A percentile compares a stretch with the other conserved stretches of the same genome.
These are phyloP conservation scores for Pygmarrhopalites habei DNA, from an alignment of 1,140 invertebrate species.

Conservation along the genomic window DNA sequence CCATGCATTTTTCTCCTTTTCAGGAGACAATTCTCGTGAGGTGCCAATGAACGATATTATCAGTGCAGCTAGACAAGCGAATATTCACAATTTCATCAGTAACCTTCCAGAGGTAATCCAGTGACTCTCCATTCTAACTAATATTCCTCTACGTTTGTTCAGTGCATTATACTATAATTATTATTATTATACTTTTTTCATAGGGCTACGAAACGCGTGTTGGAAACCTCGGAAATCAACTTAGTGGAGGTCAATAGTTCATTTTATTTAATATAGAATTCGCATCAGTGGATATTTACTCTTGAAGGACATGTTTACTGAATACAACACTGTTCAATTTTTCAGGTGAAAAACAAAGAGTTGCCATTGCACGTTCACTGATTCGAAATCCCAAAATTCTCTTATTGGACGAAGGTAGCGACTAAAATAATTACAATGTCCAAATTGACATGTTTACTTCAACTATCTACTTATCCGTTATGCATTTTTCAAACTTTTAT, in stretches of 20 bases:
- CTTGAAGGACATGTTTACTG: too few species aligned
- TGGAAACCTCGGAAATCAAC: slow-evolving; percentile 25
- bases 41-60: slow-evolving; percentile 42
- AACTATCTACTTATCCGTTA: too few species aligned
- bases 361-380: slow-evolving; percentile 47
- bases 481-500: too few species aligned
- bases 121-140: slow-evolving; percentile 71
- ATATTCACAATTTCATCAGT: slow-evolving; percentile 22
- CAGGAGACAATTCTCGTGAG: slow-evolving; percentile 50
- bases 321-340: too few species aligned
- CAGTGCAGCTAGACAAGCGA: slow-evolving; percentile 9
- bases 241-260: slow-evolving; percentile 47
- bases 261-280: slow-evolving; percentile 45
- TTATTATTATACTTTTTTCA: slow-evolving; percentile 31
- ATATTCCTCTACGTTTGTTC: slow-evolving; percentile 44
- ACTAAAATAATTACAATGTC: too few species aligned
- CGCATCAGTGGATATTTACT: slow-evolving; percentile 55
- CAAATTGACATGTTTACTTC: too few species aligned
- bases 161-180: not conserved
- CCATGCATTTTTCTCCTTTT: too few species aligned
- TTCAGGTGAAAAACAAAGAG: slow-evolving; percentile 47
- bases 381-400: slow-evolving; percentile 67
- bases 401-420: slow-evolving; percentile 76
- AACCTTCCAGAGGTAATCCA: slow-evolving; percentile 16
- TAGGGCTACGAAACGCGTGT: slow-evolving; percentile 6